A percentile compares a stretch with the other conserved stretches of the same genome.
Evolutionary conservation across 2,888 invertebrate species (phyloP).

Genomic region (Pammene aurita): DNA sequence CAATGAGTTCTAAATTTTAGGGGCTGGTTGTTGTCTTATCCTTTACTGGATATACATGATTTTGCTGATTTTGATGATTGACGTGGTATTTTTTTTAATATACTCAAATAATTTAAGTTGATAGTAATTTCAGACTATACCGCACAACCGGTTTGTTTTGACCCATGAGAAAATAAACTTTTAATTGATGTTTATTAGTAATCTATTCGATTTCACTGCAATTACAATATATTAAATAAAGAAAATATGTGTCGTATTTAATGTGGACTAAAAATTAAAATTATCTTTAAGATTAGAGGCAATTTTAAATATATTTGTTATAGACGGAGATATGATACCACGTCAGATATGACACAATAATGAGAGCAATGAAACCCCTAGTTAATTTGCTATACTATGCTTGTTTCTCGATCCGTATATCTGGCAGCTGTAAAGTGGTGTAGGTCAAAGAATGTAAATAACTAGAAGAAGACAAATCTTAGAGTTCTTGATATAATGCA

Average conservation of each 20-base stretch:
- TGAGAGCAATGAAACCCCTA: no score
- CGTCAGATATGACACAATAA: no score
- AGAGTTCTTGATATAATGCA: no score
- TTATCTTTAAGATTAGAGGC: neutral
- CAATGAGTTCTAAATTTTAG: neutral
- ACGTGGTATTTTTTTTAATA: slow-evolving; percentile 2
- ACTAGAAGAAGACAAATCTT: no score
- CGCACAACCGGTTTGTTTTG: neutral
- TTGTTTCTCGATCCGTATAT: no score
- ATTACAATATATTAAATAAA: neutral
- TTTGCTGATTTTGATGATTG: slow-evolving; percentile 5
- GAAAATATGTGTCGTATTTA: neutral
- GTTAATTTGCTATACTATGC: no score
- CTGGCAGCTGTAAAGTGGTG: no score
- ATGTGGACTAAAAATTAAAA: neutral
- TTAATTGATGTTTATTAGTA: neutral
- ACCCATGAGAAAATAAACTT: neutral
- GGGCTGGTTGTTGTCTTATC: slow-evolving; percentile 3
- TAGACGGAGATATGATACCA: no score
- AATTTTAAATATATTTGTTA: slow-evolving; percentile 13
- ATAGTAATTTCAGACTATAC: neutral
- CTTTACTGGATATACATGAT: neutral
- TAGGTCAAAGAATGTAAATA: no score
- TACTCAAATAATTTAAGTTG: slow-evolving; percentile 1
- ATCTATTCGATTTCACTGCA: neutral